Percentiles rank a stretch among this genome's conserved stretches.
These are phyloP conservation scores for Xestia rhomboidea DNA, from an alignment of 2,888 invertebrate genomes.

Conservation along the genomic window DNA sequence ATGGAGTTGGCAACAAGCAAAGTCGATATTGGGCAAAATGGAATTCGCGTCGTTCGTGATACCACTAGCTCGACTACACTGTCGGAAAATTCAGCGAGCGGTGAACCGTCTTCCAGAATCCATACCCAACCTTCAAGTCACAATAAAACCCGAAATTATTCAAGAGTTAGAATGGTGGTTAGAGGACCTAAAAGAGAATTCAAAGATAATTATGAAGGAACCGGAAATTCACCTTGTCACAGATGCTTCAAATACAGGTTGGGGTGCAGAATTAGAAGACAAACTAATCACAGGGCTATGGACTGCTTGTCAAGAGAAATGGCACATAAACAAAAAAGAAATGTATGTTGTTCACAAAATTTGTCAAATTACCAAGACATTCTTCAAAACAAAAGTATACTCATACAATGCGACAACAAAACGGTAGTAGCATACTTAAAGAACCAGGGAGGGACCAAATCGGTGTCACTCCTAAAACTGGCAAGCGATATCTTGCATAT, in stretches of 20 bases:
- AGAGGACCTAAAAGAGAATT: not conserved
- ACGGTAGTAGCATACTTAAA: conserved; percentile 2
- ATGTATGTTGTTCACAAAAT: conserved; percentile 2
- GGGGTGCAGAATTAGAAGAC: conserved; percentile 14
- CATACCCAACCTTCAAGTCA: not conserved
- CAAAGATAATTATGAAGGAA: conserved; percentile 7
- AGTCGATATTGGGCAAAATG: conserved; percentile 10
- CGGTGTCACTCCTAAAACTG: not conserved
- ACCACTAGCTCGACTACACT: conserved; percentile 2
- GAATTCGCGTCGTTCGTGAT: conserved; percentile 8
- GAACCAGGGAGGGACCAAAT: conserved; percentile 3
- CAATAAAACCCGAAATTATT: not conserved
- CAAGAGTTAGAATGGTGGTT: conserved; percentile 4
- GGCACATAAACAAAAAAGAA: conserved; percentile 10
- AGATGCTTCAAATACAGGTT: conserved; percentile 8
- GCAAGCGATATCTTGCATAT: not conserved
- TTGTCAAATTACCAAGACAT: not conserved
- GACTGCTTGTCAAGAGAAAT: not conserved
- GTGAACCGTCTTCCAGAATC: conserved; percentile 1
- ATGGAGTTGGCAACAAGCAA: conserved; percentile 8
- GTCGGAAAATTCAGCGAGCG: not conserved
- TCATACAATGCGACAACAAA: conserved; percentile 3
- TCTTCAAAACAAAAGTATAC: conserved; percentile 12
- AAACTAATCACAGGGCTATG: not conserved
- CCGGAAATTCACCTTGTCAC: not conserved